Percentiles rank a stretch among this genome's conserved stretches.
Evolutionary conservation across 2,113 vertebrate species (phyloP).

Genomic region (Oreotragus oreotragus): DNA sequence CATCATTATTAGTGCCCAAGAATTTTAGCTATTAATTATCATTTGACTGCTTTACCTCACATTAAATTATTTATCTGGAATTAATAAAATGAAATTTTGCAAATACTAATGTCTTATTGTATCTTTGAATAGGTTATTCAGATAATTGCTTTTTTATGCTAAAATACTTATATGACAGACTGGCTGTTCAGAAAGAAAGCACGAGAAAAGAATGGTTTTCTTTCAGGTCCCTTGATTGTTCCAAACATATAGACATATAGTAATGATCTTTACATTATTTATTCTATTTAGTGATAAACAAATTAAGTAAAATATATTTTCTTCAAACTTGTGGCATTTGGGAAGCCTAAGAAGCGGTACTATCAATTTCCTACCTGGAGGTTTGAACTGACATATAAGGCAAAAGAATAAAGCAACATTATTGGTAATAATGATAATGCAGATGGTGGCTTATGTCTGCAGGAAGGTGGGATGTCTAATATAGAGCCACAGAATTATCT

Average conservation of each 20-base stretch:
- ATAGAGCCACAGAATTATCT: neutral
- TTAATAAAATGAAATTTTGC: slow-evolving; percentile 1
- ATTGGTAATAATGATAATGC: neutral
- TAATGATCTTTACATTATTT: neutral
- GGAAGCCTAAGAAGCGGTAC: neutral
- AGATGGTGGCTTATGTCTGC: neutral
- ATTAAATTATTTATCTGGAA: neutral
- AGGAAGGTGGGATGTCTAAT: neutral
- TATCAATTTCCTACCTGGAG: neutral
- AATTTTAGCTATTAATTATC: neutral
- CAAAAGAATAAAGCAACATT: neutral
- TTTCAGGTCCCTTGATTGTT: neutral
- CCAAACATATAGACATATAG: neutral
- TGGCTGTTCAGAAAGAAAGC: neutral
- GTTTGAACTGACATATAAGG: neutral
- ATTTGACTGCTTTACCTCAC: neutral
- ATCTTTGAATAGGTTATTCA: neutral
- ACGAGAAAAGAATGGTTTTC: neutral
- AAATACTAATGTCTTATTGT: neutral
- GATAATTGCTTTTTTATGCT: neutral
- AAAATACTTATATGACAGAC: neutral
- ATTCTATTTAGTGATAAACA: neutral
- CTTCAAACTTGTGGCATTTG: neutral
- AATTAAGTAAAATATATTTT: neutral
- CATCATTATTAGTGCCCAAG: neutral